These are phyloP conservation scores for Microcebus lehilahytsara DNA, from an alignment of 2,113 vertebrate species.

Conservation along the genomic window DNA sequence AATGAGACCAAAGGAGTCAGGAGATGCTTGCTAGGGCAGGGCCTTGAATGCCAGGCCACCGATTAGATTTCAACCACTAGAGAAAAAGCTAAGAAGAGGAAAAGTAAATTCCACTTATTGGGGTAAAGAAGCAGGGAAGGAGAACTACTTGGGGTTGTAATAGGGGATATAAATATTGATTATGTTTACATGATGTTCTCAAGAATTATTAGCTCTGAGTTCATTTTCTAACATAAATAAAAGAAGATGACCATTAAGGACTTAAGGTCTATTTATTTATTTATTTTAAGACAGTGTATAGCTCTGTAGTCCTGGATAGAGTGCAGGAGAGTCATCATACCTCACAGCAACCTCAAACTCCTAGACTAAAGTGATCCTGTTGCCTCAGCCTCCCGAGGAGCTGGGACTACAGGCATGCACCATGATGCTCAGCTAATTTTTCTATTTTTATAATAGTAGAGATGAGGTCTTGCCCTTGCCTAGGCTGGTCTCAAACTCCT, in stretches of 20 bases:
- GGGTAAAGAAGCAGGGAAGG: not conserved
- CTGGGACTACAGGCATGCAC: no score
- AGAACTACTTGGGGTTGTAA: not conserved
- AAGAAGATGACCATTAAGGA: slow-evolving; percentile 57
- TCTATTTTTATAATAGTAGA: no score
- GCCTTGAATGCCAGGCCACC: not conserved
- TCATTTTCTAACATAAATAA: slow-evolving; percentile 60
- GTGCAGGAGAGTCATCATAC: no score
- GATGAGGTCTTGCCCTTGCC: no score
- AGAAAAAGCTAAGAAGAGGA: not conserved
- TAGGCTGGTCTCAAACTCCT: no score
- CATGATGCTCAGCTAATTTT: no score
- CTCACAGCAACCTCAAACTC: no score
- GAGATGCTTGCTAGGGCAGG: not conserved
- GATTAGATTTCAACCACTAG: not conserved
- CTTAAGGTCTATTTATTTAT: not conserved
- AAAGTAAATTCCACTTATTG: not conserved
- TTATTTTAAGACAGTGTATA: no score
- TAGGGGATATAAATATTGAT: slow-evolving; percentile 53
- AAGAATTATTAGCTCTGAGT: slow-evolving; percentile 43
- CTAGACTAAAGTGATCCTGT: no score
- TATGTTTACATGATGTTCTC: slow-evolving; percentile 24
- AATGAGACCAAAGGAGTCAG: not conserved
- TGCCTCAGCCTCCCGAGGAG: no score
- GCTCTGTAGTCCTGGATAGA: no score